Evolutionary conservation across 2,888 invertebrate genomes (phyloP), one percentile per base, ranked within the genome.

Genomic region (Hemicrepidius hirtus): DNA sequence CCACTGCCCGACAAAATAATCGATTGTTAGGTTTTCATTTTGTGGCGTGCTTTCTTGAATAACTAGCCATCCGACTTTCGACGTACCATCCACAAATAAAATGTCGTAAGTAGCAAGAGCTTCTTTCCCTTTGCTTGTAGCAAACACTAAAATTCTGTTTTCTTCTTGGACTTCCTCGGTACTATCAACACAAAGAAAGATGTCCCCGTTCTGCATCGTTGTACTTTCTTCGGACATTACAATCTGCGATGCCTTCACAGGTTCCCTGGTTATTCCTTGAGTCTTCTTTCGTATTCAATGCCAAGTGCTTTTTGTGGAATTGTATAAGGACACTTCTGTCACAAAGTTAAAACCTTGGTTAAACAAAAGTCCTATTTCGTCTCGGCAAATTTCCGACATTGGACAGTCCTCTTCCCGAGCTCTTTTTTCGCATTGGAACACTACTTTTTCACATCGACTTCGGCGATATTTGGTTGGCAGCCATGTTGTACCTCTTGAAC

Each of bases 21-120:
- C 63, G 24, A 24, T n/a, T 46, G 24, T 49, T 10, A 63, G 16
- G 3, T 35, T 49, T 28, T 63, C 63, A 44, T 66, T 57, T 18
- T 35, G 24, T 57, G 66, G 55, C 35, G 37, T 53, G 37, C 37
- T 20, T 35, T 53, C 41, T 44, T 57, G 57, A 35, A 75, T 69
- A 16, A 20, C 37, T 20, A 73, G 9, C 60, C 72, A 75, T 32
- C 60, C 73, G 50, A 35, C 64, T 46, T 24, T 64, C 50, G 32
- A 64, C 32, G 64, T 32, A 2, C 46, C 49, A 49, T 49, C 49
- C 49, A 49, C 12, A 49, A 49, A 49, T 10, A 49, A 49, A 18
- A 3, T 16, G 3, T 49, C 20, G 20, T 49, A 20, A 16, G 49
- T 20, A 9, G 16, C 12, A 6, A 49, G 20, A 20, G 20, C 49